Conservation (phyloP, 2,113 vertebrate species). For the Salminus brasiliensis region DNA sequence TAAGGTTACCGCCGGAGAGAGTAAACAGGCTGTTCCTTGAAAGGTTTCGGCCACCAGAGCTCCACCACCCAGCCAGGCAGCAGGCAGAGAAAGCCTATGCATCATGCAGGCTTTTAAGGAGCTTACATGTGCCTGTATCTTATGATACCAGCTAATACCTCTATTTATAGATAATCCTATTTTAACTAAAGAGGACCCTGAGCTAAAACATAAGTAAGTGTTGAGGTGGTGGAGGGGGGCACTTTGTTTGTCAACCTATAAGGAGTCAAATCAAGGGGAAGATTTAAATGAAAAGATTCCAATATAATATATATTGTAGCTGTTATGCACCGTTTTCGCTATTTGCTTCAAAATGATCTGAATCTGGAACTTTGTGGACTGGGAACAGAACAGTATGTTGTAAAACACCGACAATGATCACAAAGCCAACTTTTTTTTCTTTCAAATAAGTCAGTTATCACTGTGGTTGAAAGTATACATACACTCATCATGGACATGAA, state of each 20-base stretch:
- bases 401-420: too few species aligned
- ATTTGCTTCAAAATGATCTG: too few species aligned
- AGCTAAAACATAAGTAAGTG: constrained; percentile 47
- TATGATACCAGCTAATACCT: constrained; percentile 69
- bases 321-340: too few species aligned
- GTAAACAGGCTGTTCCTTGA: constrained; percentile 48
- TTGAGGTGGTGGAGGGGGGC: background rate
- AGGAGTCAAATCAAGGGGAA: background rate
- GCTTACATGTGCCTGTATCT: constrained; percentile 64
- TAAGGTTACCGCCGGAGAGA: constrained; percentile 26
- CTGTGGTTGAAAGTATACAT: too few species aligned
- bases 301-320: too few species aligned
- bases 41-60: constrained; percentile 28
- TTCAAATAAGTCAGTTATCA: too few species aligned
- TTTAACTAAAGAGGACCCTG: constrained; percentile 66
- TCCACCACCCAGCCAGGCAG: background rate
- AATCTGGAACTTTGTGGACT: too few species aligned
- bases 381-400: too few species aligned
- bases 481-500: too few species aligned
- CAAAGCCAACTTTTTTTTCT: too few species aligned
- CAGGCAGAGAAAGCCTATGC: constrained; percentile 46
- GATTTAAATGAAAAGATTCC: background rate
- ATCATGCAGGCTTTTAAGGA: constrained; percentile 62
- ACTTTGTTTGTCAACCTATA: background rate
- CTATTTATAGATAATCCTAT: constrained; percentile 79